These are phyloP conservation scores for Epinotia demarniana DNA, from an alignment of 2,888 invertebrate genomes.

Conservation along the genomic window DNA sequence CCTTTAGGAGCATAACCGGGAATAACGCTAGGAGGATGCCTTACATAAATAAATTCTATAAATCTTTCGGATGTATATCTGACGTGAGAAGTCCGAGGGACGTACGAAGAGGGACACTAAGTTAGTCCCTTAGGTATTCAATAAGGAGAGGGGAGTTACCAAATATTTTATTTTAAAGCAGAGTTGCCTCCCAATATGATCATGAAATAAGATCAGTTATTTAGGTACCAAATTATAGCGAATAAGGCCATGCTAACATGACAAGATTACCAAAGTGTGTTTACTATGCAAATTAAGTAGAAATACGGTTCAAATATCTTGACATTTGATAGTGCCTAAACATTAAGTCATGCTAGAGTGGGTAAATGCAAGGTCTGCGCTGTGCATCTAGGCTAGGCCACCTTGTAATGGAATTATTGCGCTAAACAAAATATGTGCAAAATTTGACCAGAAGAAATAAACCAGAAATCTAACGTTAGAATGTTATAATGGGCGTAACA, in stretches of 20 bases:
- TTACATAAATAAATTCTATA: no score
- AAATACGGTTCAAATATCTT: neutral
- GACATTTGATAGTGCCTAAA: slow-evolving; percentile 2
- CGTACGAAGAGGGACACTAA: no score
- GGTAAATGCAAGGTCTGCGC: neutral
- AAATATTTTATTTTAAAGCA: neutral
- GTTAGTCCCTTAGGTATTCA: no score
- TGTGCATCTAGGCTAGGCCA: neutral
- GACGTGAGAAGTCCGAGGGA: no score
- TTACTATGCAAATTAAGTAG: neutral
- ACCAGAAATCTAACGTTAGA: no score
- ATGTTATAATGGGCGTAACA: slow-evolving; percentile 5
- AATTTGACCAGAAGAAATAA: neutral
- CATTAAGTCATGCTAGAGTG: neutral
- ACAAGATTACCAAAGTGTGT: neutral
- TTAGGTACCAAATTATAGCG: neutral
- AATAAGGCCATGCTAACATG: slow-evolving; percentile 2
- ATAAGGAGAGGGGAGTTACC: neutral
- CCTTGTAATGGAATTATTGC: neutral
- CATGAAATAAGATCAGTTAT: no score
- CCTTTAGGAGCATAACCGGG: no score
- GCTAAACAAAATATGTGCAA: neutral
- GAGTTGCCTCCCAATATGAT: no score
- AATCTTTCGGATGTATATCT: no score
- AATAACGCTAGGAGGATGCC: no score